Percentiles rank a stretch among this genome's conserved stretches.
phyloP scores from a whole-genome alignment of 2,797 vertebrate species.

The Podarcis siculus region DNA sequence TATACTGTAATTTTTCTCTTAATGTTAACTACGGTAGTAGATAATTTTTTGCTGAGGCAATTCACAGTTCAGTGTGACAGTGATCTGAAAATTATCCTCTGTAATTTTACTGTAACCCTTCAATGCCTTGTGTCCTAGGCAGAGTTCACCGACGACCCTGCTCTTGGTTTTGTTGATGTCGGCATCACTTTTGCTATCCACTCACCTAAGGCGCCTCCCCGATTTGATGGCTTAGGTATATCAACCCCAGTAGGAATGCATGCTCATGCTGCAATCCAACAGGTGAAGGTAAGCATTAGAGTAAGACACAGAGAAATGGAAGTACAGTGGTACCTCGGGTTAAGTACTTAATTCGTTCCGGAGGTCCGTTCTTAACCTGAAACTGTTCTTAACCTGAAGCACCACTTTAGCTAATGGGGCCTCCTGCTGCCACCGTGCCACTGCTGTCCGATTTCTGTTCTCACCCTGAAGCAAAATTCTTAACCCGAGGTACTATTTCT shows the following conservation, averaged over 20 bases:
- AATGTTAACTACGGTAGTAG: background rate
- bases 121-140: conserved; percentile 59
- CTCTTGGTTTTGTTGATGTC: conserved; percentile 75
- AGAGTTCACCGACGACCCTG: conserved; percentile 77
- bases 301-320: background rate
- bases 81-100: background rate
- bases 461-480: too few species aligned
- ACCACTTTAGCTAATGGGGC: too few species aligned
- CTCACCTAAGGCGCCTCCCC: conserved; percentile 72
- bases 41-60: background rate
- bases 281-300: conserved; percentile 75
- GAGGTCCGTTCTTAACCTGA: too few species aligned
- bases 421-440: too few species aligned
- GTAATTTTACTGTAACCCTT: background rate
- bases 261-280: conserved; percentile 68
- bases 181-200: conserved; percentile 80
- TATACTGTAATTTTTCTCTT: background rate
- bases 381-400: too few species aligned
- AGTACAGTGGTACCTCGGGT: too few species aligned
- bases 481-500: too few species aligned
- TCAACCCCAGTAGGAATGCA: conserved; percentile 74
- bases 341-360: too few species aligned
- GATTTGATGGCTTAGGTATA: conserved; percentile 77
- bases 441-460: too few species aligned
- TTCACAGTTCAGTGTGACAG: background rate